Evolutionary conservation across 2,888 invertebrate genomes (phyloP), one percentile per base, ranked within the genome.

Genomic region (Tolmerus cingulatus): DNA sequence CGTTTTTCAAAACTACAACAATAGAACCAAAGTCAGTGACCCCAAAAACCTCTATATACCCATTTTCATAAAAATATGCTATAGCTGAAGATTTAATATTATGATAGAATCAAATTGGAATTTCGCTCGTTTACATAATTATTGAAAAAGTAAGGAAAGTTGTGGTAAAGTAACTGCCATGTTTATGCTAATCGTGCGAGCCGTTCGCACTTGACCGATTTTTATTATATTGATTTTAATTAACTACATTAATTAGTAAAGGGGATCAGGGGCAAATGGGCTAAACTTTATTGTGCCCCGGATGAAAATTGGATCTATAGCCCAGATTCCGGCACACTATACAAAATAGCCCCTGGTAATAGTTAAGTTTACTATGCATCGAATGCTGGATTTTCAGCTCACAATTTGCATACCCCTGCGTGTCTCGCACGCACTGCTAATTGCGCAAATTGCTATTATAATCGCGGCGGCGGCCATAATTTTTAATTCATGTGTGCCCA

Each of bases 401-500:
- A 12, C 3, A 9, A 66, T 66, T 66, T 66, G 66, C 66, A 66
- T 66, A 66, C 66, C 66, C 23, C 23, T 66, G 66, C 23, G 66
- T 66, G 66, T 4, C 27, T 66, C 27, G 66, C 43, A 78, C 78
- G 78, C 78, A 40, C 23, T 23, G 43, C 43, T 78, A 78, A 78
- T 78, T 78, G 43, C 78, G 23, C 23, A 43, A 43, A 43, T 78
- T 78, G 66, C n/a, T 43, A 78, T 43, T 78, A 78, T 79, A 66
- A 66, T 66, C 27, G 66, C 12, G 66, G 66, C 79, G 78, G 78
- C 43, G 23, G 78, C 66, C 40, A 78, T 78, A 78, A 78, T 78
- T 78, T 78, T 78, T 40, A 78, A 43, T 40, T 78, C 40, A 78
- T 78, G 23, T 40, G 8, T 66, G 12, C 43, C 37, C 78, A 78